Base-by-base conservation (phyloP, 1,140 invertebrate species). In the Panulirus ornatus region DNA sequence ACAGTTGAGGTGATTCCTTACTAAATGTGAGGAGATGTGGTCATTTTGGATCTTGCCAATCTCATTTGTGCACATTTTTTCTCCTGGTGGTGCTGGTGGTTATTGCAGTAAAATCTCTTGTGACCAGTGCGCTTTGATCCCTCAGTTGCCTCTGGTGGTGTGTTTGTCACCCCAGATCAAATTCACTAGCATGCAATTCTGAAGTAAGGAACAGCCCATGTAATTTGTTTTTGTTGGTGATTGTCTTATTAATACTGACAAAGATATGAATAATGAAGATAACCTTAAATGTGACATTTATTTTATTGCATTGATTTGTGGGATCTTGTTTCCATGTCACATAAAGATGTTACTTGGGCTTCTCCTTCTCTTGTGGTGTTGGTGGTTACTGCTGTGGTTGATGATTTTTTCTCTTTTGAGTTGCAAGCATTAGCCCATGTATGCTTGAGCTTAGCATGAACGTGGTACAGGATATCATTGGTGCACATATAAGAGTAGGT, bases 401-500 rank as follows among this genome's bases (percentile, higher is more conserved):
- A 86, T 86, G 70, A 36, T n/a, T 84, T 86, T 76, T 76, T 47
- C 73, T 76, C 44, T 51, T n/a, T 76, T 86, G 38, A 86, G 84
- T 76, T 86, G 84, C 84, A 76, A 76, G 44, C 84, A 86, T 76
- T 86, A 58, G 42, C 58, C 5, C 19, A 36, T 76, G 58, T 86
- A 86, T 86, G 84, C 84, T 86, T 86, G 63, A 86, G 84, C 84
- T 86, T 86, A 34, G 84, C 84, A 86, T 86, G 84, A 34, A 76
- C 71, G 76, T 36, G 51, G 58, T 51, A 75, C 36, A 79, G 16
- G 38, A 79, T 34, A 79, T 51, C 42, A 79, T 22, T 30, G 76
- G 42, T 51, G 42, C 76, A 47, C 76, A 79, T 79, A 51, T 30
- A 51, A 51, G 71, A 75, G 19, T 44, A 44, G 76, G 19, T 79